Evolutionary conservation across 2,888 invertebrate genomes (phyloP).

Genomic region (Gortyna flavago): DNA sequence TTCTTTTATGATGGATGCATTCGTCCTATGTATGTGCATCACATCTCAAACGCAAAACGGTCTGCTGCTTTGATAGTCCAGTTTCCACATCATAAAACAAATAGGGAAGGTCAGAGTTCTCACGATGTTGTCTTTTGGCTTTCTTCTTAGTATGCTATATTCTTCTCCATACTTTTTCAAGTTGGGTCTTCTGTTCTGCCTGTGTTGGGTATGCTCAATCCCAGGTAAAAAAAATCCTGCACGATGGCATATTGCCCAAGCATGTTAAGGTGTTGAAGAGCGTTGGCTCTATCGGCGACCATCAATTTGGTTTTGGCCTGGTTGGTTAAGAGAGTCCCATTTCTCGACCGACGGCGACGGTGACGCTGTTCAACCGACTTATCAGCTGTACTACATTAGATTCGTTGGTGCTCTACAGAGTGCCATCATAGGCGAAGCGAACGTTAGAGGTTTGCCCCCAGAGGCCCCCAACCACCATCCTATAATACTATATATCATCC

Average conservation of each 20-base stretch:
- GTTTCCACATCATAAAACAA: background rate
- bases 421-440: background rate
- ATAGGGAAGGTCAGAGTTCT: background rate
- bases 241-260: background rate
- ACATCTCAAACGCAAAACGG: background rate
- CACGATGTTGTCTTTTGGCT: background rate
- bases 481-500: background rate
- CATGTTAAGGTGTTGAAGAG: background rate
- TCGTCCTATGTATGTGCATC: background rate
- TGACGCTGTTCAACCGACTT: background rate
- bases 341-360: background rate
- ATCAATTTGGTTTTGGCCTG: background rate
- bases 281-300: background rate
- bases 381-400: background rate
- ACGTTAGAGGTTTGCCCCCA: background rate
- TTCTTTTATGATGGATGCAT: background rate
- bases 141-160: background rate
- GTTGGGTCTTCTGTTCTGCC: background rate
- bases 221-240: background rate
- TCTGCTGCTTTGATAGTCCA: too few species aligned
- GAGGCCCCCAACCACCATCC: background rate
- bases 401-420: background rate
- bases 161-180: background rate
- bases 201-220: background rate
- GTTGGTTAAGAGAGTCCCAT: background rate